Evolutionary conservation across 1,140 invertebrate species (phyloP), one percentile per base, ranked within the genome.

Genomic region (Tetramorium alpestre): DNA sequence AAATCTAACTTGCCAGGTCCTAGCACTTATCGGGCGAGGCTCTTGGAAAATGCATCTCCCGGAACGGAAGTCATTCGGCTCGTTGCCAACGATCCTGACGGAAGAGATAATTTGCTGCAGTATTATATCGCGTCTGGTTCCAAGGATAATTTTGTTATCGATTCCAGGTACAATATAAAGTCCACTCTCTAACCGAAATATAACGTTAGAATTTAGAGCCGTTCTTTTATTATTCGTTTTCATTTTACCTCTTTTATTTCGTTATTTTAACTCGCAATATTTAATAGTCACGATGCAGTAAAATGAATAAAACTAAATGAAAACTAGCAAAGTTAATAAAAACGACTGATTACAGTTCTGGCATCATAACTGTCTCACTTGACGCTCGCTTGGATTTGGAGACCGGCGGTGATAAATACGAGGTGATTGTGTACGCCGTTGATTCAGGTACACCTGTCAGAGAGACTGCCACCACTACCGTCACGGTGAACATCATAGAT

Each of bases 71-170:
- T 98, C 0, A 96, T 97, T 1, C 96, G 95, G 44, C 97, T 98
- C 0, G 91, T 96, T 38, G 97, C 97, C 0, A 97, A 97, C 85
- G 97, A 98, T 94, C 97, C 97, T 0, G 97, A 98, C 94, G 97
- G 97, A 0, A 95, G 97, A 7, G 97, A 98, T 92, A 96, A 96
- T 88, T 93, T 97, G 28, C 91, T 98, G 0, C 96, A 96, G 0
- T 98, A 98, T 93, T 96, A 97, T 84, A 97, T 98, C 67, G 96
- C 96, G 7, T 96, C 96, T 60, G 98, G 98, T 8, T 96, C 97
- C 11, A 97, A 97, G 87, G 98, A 98, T 86, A 98, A 98, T 91
- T 98, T 98, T 93, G 96, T 97, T 13, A 97, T 98, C 25, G 96
- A 98, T 93, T 95, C 97, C 85, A 96, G 96, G 97, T 97, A 94